phyloP scores from a whole-genome alignment of 2,113 vertebrate genomes.

The Brachypteracias leptosomus region DNA sequence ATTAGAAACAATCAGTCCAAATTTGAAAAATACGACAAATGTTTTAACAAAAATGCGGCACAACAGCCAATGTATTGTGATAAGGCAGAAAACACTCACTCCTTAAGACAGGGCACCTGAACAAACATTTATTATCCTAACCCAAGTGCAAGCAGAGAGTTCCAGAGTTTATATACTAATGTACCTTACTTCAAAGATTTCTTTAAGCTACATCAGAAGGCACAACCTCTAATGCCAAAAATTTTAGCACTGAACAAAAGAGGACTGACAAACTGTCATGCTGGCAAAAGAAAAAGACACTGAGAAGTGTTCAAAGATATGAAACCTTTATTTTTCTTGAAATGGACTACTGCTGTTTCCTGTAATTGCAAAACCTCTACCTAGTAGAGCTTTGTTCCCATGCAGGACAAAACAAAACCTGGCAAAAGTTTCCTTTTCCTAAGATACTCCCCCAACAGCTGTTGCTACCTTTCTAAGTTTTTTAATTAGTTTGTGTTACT shows the following conservation, averaged over 20 bases:
- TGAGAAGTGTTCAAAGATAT: background rate
- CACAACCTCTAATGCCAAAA: background rate
- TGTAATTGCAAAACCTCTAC: background rate
- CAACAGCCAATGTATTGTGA: background rate
- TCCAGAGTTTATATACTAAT: constrained; percentile 33
- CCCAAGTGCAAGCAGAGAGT: background rate
- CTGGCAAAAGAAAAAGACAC: background rate
- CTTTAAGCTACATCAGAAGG: background rate
- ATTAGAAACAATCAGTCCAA: background rate
- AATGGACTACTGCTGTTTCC: background rate
- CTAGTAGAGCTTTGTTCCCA: background rate
- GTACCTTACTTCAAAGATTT: constrained; percentile 25
- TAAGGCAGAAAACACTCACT: background rate
- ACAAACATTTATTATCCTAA: background rate
- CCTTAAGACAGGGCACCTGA: constrained; percentile 27
- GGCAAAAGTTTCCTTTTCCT: background rate
- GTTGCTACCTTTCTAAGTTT: background rate
- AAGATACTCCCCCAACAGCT: background rate
- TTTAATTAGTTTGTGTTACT: background rate
- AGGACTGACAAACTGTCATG: background rate
- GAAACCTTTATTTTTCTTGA: background rate
- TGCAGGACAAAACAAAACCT: background rate
- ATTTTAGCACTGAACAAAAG: background rate
- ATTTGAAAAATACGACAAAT: background rate
- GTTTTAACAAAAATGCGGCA: background rate